Percentiles rank a stretch among this genome's conserved stretches.
Evolutionary conservation across 2,888 invertebrate species (phyloP).

Genomic region (Laspeyria flexula): DNA sequence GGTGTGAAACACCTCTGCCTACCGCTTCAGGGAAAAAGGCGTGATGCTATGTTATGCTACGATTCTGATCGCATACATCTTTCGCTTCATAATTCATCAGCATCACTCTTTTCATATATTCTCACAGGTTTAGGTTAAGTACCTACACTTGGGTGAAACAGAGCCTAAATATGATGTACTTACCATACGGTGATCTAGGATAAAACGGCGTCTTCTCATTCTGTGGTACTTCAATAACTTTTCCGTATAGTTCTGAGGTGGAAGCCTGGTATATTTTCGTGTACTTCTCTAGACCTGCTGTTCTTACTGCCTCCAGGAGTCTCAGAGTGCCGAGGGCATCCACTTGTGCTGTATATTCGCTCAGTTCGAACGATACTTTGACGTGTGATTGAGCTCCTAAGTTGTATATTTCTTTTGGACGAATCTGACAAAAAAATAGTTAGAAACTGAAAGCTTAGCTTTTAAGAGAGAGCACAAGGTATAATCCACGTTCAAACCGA

Average conservation of each 20-base stretch:
- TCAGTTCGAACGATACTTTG: conserved; percentile 99
- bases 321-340: conserved; percentile 97
- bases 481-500: too few relatives aligned
- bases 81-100: too few relatives aligned
- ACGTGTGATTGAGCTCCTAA: conserved; percentile 99
- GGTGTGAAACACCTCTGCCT: too few relatives aligned
- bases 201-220: conserved; percentile 98
- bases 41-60: too few relatives aligned
- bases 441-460: too few relatives aligned
- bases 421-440: conserved; percentile 69
- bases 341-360: conserved; percentile 99
- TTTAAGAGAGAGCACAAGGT: too few relatives aligned
- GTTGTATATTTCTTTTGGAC: conserved; percentile 98
- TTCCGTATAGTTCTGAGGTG: conserved; percentile 97
- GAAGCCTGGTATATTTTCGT: conserved; percentile 98
- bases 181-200: conserved; percentile 98
- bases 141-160: too few relatives aligned
- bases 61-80: too few relatives aligned
- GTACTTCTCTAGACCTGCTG: conserved; percentile 92
- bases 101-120: too few relatives aligned
- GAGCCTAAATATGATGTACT: conserved; percentile 20
- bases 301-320: conserved; percentile 95
- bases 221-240: conserved; percentile 96
- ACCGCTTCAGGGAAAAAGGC: too few relatives aligned
- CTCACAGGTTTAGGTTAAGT: too few relatives aligned